These are phyloP conservation scores for Onychomys torridus DNA, from an alignment of 2,797 vertebrate species.

Conservation along the genomic window DNA sequence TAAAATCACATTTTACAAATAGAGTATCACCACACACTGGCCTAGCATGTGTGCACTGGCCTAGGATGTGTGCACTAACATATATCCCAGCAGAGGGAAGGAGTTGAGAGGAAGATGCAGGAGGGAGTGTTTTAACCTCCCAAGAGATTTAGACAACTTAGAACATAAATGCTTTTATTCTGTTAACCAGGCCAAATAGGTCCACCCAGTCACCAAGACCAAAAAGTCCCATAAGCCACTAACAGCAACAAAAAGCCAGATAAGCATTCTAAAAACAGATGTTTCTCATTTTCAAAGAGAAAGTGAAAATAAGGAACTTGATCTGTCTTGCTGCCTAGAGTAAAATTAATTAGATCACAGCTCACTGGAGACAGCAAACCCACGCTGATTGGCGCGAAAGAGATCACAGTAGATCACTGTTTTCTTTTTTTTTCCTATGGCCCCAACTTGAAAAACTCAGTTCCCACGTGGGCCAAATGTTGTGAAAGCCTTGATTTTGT, in stretches of 20 bases:
- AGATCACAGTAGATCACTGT: not conserved
- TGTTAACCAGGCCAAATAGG: not conserved
- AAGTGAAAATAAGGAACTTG: constrained; percentile 63
- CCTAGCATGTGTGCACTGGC: fast-evolving
- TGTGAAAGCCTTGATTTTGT: constrained; percentile 55
- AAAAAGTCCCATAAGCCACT: not conserved
- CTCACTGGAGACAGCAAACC: not conserved
- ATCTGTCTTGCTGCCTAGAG: not conserved
- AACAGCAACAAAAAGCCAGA: not conserved
- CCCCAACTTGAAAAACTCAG: not conserved
- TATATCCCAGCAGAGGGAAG: not conserved
- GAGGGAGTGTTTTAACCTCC: not conserved
- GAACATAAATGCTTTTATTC: not conserved
- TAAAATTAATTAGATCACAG: not conserved
- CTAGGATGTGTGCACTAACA: not conserved
- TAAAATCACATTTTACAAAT: no score
- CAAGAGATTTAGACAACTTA: not conserved
- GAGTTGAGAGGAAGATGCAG: not conserved
- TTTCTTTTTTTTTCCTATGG: not conserved
- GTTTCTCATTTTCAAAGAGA: constrained; percentile 54
- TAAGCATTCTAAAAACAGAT: not conserved
- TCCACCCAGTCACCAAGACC: not conserved
- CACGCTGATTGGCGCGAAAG: not conserved
- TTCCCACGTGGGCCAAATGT: not conserved
- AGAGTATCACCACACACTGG: no score